phyloP scores from a whole-genome alignment of 2,113 vertebrate species.

The Malurus alboscapulatus region DNA sequence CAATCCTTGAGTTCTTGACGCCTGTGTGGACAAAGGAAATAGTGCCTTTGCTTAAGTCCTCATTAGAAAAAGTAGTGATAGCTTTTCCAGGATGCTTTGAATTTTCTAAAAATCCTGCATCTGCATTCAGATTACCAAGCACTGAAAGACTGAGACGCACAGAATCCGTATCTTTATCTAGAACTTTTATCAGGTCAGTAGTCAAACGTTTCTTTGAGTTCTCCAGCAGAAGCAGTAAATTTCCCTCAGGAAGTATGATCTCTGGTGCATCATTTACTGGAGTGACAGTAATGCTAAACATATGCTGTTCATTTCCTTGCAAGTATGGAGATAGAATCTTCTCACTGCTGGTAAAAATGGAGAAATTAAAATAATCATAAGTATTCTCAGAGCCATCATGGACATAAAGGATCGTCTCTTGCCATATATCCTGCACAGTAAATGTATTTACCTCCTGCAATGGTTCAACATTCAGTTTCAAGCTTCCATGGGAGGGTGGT shows the following conservation, averaged over 20 bases:
- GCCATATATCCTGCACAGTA: constrained; percentile 84
- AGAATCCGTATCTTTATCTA: constrained; percentile 81
- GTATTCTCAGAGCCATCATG: constrained; percentile 87
- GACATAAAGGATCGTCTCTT: constrained; percentile 82
- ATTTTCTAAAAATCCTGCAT: constrained; percentile 86
- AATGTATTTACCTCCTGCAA: constrained; percentile 76
- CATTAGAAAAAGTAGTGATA: constrained; percentile 78
- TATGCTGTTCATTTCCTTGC: constrained; percentile 70
- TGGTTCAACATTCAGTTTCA: constrained; percentile 78
- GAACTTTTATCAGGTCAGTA: constrained; percentile 76
- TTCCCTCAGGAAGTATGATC: constrained; percentile 82
- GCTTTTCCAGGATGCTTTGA: constrained; percentile 73
- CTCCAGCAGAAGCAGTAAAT: constrained; percentile 83
- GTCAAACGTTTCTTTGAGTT: constrained; percentile 85
- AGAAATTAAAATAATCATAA: constrained; percentile 84
- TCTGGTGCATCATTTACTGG: constrained; percentile 87
- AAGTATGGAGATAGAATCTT: constrained; percentile 76
- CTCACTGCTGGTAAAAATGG: constrained; percentile 77
- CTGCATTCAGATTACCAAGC: constrained; percentile 83
- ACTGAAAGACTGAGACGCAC: constrained; percentile 77
- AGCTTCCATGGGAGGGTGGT: constrained; percentile 77
- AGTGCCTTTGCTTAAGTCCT: constrained; percentile 76
- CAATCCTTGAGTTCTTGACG: constrained; percentile 83
- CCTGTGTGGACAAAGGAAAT: constrained; percentile 84
- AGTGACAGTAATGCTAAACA: constrained; percentile 80